Evolutionary conservation across 2,888 invertebrate species (phyloP), one percentile per base, ranked within the genome.

Genomic region (Trissoscelio sp.): DNA sequence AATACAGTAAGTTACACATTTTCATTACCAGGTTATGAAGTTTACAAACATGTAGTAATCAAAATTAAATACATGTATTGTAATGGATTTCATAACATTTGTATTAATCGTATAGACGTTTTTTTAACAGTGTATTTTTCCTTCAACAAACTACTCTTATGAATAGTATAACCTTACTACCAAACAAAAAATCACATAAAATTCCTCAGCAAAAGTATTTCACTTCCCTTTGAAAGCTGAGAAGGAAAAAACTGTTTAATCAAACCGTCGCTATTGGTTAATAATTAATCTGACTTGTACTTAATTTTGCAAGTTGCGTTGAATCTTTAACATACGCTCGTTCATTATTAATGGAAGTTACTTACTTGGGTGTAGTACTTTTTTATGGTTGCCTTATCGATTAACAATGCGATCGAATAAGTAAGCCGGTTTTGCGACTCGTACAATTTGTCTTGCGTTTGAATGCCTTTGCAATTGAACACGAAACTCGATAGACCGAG

Each of bases 361-460:
- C 51, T 51, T 12, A 28, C 51, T 51, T 14, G 22, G 7, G 28
- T 28, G 1, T 7, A 14, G 24, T 48, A 28, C 51, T 3, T 28
- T 51, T 51, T 51, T 51, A 28, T 28, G 12, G 28, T 51, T 28
- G 28, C 28, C 14, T 51, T 51, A 28, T 28, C 28, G 51, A 51
- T 51, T 51, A 28, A 14, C 51, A 51, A 14, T 14, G 14, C 51
- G 28, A 14, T 51, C 28, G 51, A 51, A 14, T 14, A 14, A 14
- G 14, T 18, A 51, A 51, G 28, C 14, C 12, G 14, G 28, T 28
- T 1, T 51, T 28, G 51, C 24, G 48, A 22, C 48, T 22, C 18
- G 6, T 14, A 22, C 51, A 18, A 44, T 44, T 44, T 44, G 44
- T 18, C 18, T 18, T 44, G 20, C 44, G 4, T 42, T 14, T 42